Conservation (phyloP, 2,113 vertebrate genomes). For the Electrona antarctica region DNA sequence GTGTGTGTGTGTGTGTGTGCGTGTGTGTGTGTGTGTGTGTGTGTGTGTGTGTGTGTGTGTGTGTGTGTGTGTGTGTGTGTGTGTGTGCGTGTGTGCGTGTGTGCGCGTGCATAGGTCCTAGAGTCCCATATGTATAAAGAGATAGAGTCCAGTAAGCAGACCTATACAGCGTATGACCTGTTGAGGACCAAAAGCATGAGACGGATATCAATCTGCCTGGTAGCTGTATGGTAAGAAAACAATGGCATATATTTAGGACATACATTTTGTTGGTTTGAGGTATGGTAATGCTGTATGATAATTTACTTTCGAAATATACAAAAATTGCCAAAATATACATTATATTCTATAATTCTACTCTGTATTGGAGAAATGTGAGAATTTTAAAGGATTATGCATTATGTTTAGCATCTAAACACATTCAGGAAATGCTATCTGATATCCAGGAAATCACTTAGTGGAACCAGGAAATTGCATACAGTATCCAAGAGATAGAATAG, state of each 20-base stretch:
- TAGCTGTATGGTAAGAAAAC: constrained; percentile 75
- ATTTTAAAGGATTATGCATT: too few relatives aligned
- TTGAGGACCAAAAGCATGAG: constrained; percentile 72
- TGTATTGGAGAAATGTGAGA: too few relatives aligned
- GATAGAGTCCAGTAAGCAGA: constrained; percentile 21
- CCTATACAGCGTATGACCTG: constrained; percentile 67
- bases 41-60: constrained; percentile 1
- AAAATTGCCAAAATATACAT: too few relatives aligned
- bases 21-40: constrained; percentile 5
- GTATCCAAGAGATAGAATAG: too few relatives aligned
- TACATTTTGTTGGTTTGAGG: too few relatives aligned
- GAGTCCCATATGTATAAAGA: constrained; percentile 83
- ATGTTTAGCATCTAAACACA: background rate
- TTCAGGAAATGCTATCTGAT: background rate
- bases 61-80: background rate
- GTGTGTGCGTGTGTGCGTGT: constrained; percentile 2
- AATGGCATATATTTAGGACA: too few relatives aligned
- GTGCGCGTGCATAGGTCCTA: constrained; percentile 72
- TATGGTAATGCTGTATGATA: too few relatives aligned
- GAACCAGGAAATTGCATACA: too few relatives aligned
- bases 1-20: too few relatives aligned
- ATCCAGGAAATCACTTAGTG: background rate
- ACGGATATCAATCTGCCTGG: constrained; percentile 78
- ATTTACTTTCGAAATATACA: too few relatives aligned
- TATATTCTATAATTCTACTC: too few relatives aligned